Conservation (phyloP, 2,888 invertebrate genomes). For the Rotaria macrura region DNA sequence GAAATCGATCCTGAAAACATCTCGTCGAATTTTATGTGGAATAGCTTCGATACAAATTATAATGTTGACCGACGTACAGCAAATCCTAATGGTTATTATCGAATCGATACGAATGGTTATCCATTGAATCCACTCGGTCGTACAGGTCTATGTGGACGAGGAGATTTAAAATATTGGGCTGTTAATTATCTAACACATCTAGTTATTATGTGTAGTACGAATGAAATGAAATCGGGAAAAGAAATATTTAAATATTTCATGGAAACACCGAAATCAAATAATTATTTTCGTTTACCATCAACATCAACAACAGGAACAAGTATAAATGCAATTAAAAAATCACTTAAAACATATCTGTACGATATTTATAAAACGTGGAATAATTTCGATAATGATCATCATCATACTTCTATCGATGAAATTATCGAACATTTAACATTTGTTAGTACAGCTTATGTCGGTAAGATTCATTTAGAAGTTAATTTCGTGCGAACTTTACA, state of each 20-base stretch:
- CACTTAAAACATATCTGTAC: not conserved
- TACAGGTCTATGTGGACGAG: not conserved
- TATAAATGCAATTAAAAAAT: not conserved
- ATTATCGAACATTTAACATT: not conserved
- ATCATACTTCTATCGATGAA: not conserved
- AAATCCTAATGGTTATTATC: not conserved
- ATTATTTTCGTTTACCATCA: not conserved
- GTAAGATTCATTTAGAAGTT: not conserved
- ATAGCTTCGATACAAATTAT: not conserved
- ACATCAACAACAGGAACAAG: not conserved
- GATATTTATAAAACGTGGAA: not conserved
- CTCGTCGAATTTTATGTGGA: not conserved
- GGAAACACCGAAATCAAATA: not conserved
- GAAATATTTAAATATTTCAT: not conserved
- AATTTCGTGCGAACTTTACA: no score
- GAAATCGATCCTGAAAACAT: not conserved
- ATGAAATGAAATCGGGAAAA: not conserved
- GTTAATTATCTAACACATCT: slow-evolving; percentile 21
- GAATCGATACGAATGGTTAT: not conserved
- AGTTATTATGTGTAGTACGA: not conserved
- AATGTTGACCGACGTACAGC: slow-evolving; percentile 7
- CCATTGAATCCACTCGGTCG: slow-evolving; percentile 16
- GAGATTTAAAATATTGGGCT: not conserved
- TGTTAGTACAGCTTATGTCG: not conserved
- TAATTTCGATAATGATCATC: not conserved